phyloP scores from a whole-genome alignment of 1,140 invertebrate genomes.

The Drosophila littoralis region DNA sequence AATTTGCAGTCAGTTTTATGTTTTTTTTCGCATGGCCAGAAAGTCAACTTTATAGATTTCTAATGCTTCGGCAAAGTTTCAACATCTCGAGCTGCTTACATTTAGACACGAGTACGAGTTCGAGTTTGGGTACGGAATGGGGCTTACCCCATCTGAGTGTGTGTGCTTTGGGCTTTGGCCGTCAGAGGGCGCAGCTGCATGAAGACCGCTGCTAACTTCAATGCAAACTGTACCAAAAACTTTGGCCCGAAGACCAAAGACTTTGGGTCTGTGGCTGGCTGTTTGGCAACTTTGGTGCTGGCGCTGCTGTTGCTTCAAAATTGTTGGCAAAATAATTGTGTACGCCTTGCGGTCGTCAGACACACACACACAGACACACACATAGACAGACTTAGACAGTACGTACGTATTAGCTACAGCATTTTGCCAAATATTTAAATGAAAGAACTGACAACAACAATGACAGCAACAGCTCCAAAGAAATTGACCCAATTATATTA shows the following conservation, averaged over 20 bases:
- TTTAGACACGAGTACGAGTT: conserved; percentile 4
- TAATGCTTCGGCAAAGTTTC: conserved; percentile 53
- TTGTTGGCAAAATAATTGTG: conserved; percentile 76
- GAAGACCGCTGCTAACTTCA: conserved; percentile 56
- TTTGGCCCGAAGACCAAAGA: conserved; percentile 48
- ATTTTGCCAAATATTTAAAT: conserved; percentile 67
- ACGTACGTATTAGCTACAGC: not conserved
- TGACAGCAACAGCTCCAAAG: conserved; percentile 8
- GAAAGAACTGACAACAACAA: conserved; percentile 39
- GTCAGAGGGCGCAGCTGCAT: conserved; percentile 54
- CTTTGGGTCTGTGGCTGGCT: conserved; percentile 45
- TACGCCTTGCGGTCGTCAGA: conserved; percentile 65
- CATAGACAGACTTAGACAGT: not conserved
- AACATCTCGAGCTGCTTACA: conserved; percentile 28
- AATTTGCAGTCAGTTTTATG: conserved; percentile 1
- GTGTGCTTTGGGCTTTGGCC: conserved; percentile 10
- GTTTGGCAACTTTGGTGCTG: conserved; percentile 58
- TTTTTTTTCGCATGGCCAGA: conserved; percentile 11
- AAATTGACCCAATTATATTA: conserved; percentile 79
- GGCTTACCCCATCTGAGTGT: conserved; percentile 8
- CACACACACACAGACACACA: conserved; percentile 10
- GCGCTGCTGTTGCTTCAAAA: conserved; percentile 48
- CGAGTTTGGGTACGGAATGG: not conserved
- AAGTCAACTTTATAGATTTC: conserved; percentile 74
- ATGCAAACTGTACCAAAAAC: conserved; percentile 59